These are phyloP conservation scores for Callipepla californica DNA, from an alignment of 2,113 vertebrate species.

Conservation along the genomic window DNA sequence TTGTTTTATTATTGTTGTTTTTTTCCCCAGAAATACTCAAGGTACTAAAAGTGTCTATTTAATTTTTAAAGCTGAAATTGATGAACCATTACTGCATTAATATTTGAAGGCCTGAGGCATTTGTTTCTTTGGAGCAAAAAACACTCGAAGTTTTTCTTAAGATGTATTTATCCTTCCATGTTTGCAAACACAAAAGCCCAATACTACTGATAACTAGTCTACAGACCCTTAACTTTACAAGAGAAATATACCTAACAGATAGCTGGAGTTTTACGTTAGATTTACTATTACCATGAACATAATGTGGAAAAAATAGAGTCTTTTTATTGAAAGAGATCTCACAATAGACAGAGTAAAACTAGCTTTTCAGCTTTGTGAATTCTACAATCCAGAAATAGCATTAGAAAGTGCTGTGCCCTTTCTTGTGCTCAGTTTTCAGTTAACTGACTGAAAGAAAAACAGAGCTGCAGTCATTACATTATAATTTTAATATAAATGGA, in stretches of 20 bases:
- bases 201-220: not conserved
- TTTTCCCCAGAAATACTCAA: not conserved
- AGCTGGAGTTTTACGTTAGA: not conserved
- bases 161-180: not conserved
- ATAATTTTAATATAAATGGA: not conserved
- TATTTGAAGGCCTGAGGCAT: not conserved
- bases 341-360: not conserved
- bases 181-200: not conserved
- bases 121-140: not conserved
- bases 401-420: not conserved
- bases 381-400: not conserved
- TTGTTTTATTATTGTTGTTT: not conserved
- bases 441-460: not conserved
- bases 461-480: not conserved
- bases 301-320: not conserved
- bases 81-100: accelerated
- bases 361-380: not conserved
- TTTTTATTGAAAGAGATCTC: not conserved
- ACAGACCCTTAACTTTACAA: not conserved
- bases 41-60: not conserved
- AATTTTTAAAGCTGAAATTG: not conserved
- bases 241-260: not conserved
- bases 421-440: not conserved
- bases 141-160: not conserved
- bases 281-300: not conserved